Percentiles rank a stretch among this genome's conserved stretches.
phyloP scores from a whole-genome alignment of 2,797 vertebrate species.

The Menidia menidia region DNA sequence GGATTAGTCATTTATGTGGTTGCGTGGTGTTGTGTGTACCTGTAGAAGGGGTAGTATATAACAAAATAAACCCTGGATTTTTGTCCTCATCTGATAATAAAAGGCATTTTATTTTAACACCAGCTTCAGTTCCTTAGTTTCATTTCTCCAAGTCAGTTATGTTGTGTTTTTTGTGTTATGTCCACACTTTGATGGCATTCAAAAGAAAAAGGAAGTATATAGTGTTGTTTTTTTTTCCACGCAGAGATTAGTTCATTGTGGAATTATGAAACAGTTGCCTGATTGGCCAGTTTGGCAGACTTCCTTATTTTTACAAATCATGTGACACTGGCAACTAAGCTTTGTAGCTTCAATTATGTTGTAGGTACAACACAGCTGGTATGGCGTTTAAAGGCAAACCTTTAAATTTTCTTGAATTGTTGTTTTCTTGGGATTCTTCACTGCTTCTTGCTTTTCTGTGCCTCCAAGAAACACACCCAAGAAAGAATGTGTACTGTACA shows the following conservation, averaged over 20 bases:
- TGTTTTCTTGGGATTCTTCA: background rate
- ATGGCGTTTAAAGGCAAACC: background rate
- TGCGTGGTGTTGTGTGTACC: slow-evolving; percentile 19
- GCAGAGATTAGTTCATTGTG: slow-evolving; percentile 62
- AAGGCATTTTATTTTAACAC: slow-evolving; percentile 60
- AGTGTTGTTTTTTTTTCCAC: slow-evolving; percentile 25
- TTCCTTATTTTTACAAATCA: slow-evolving; percentile 53
- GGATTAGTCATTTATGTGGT: slow-evolving; percentile 11
- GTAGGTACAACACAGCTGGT: background rate
- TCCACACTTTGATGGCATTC: slow-evolving; percentile 15
- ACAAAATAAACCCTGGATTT: slow-evolving; percentile 34
- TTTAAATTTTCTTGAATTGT: background rate
- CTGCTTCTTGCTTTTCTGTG: background rate
- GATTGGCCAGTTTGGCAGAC: slow-evolving; percentile 47
- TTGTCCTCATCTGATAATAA: slow-evolving; percentile 63
- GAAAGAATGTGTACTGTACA: background rate
- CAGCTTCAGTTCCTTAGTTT: slow-evolving; percentile 61
- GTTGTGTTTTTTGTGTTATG: slow-evolving; percentile 28
- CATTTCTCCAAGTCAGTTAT: slow-evolving; percentile 50
- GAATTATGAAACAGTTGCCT: slow-evolving; percentile 69
- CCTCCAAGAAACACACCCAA: slow-evolving; percentile 8
- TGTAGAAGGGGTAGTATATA: slow-evolving; percentile 40
- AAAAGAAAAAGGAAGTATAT: slow-evolving; percentile 73
- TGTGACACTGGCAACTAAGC: slow-evolving; percentile 40
- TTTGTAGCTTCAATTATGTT: slow-evolving; percentile 4